Conservation (phyloP, 2,888 invertebrate species). For the Balanococcus diminutus region DNA sequence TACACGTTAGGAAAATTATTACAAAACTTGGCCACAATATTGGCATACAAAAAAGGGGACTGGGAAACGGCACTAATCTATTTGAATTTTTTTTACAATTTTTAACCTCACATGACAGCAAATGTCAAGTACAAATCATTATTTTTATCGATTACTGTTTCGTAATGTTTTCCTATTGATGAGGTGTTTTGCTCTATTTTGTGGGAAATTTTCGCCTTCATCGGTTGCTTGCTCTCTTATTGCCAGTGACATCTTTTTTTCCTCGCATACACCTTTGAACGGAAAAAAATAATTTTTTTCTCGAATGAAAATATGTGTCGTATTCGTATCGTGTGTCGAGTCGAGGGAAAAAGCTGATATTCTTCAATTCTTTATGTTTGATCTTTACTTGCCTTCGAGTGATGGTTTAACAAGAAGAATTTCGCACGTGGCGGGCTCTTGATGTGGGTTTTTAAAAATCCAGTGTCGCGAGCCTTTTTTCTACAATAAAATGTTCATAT, state of each 20-base stretch:
- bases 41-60: neutral
- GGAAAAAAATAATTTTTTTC: neutral
- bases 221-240: neutral
- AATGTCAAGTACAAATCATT: slow-evolving; percentile 14
- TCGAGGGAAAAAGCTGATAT: neutral
- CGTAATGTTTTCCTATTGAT: neutral
- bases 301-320: neutral
- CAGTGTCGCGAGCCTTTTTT: no score
- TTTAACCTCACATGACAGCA: neutral
- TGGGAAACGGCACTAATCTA: neutral
- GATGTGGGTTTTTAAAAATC: no score
- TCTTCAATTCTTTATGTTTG: slow-evolving; percentile 9
- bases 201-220: neutral
- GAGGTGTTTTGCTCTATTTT: neutral
- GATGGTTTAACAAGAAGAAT: neutral
- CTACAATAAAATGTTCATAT: no score
- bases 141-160: slow-evolving; percentile 24
- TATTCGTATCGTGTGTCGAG: neutral
- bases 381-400: neutral
- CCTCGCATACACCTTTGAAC: neutral
- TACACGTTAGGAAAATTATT: neutral
- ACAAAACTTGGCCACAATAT: neutral
- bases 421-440: no score
- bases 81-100: slow-evolving; percentile 16
- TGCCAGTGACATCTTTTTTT: neutral